Conservation (phyloP, 1,140 invertebrate species). For the Drosophila equinoxialis region DNA sequence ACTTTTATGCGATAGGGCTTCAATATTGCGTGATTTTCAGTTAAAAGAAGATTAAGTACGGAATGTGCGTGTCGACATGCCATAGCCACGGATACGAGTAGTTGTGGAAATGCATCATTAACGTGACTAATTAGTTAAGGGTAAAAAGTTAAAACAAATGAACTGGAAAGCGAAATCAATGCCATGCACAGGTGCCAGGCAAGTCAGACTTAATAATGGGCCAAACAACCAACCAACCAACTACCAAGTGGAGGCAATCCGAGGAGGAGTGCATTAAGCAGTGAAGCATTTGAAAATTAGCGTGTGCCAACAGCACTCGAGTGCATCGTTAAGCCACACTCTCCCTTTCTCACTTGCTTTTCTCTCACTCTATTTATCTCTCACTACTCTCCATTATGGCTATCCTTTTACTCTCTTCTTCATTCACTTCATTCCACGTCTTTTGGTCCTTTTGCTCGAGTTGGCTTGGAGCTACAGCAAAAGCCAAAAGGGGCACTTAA, state of each 20-base stretch:
- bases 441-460: conserved; percentile 3
- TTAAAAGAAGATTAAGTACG: conserved; percentile 35
- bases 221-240: not conserved
- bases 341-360: not conserved
- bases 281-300: conserved; percentile 60
- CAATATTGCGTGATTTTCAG: conserved; percentile 62
- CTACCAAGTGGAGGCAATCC: not conserved
- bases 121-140: conserved; percentile 64
- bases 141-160: conserved; percentile 45
- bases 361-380: not conserved
- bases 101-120: conserved; percentile 68
- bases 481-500: conserved; percentile 58
- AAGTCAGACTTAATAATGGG: conserved; percentile 54
- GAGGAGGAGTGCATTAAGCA: conserved; percentile 40
- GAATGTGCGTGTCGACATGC: conserved; percentile 36
- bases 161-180: conserved; percentile 51
- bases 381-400: conserved; percentile 7
- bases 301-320: conserved; percentile 51
- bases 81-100: conserved; percentile 22
- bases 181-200: conserved; percentile 31
- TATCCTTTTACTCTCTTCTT: not conserved
- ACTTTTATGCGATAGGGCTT: conserved; percentile 60
- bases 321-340: conserved; percentile 55
- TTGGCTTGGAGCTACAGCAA: conserved; percentile 15
- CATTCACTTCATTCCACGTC: not conserved